phyloP scores from a whole-genome alignment of 2,888 invertebrate genomes.

The Agonopterix subpropinquella region DNA sequence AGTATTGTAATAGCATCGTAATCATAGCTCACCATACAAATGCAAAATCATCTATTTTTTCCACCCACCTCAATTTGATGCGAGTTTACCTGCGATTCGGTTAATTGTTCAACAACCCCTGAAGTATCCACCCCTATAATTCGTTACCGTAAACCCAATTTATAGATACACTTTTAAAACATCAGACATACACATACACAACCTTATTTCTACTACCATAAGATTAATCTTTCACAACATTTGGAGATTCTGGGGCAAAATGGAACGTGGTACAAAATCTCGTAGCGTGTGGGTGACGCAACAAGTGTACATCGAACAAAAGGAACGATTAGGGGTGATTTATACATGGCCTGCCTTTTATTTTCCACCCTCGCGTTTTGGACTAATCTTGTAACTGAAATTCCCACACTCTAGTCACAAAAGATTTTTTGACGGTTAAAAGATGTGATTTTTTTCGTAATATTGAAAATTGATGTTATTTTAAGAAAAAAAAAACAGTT shows the following conservation, averaged over 20 bases:
- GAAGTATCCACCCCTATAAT: slow-evolving; percentile 52
- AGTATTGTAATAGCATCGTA: background rate
- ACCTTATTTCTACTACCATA: slow-evolving; percentile 11
- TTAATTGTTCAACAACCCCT: slow-evolving; percentile 67
- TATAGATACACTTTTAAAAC: background rate
- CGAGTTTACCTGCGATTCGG: slow-evolving; percentile 61
- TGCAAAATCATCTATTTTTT: slow-evolving; percentile 46
- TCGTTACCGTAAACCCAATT: slow-evolving; percentile 21
- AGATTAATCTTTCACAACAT: slow-evolving; percentile 7
- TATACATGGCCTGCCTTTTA: slow-evolving; percentile 59
- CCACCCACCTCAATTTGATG: slow-evolving; percentile 42
- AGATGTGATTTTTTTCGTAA: background rate
- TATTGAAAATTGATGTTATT: background rate
- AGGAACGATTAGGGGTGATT: slow-evolving; percentile 69
- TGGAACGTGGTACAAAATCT: slow-evolving; percentile 23
- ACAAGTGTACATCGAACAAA: slow-evolving; percentile 67
- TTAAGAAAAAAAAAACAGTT: too few relatives aligned
- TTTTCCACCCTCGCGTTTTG: slow-evolving; percentile 59
- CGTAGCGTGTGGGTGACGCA: slow-evolving; percentile 50
- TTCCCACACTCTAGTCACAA: slow-evolving; percentile 57
- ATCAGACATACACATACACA: background rate
- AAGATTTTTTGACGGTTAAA: slow-evolving; percentile 11
- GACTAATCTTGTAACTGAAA: slow-evolving; percentile 63
- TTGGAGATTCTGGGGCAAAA: background rate
- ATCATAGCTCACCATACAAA: slow-evolving; percentile 14